Evolutionary conservation across 2,113 vertebrate genomes (phyloP).

Genomic region (Myodes glareolus): DNA sequence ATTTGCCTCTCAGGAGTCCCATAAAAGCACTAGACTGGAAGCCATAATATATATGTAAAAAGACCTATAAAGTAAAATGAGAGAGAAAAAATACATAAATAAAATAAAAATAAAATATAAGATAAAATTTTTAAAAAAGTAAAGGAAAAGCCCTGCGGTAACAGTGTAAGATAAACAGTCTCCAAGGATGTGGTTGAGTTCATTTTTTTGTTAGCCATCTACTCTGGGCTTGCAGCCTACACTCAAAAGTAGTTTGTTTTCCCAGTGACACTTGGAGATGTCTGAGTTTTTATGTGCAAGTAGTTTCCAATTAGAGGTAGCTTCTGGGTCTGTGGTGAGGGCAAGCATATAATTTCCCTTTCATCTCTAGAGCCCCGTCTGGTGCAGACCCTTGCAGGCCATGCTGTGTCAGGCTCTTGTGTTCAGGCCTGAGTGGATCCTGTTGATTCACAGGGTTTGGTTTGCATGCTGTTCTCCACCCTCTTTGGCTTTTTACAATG

Average conservation of each 20-base stretch:
- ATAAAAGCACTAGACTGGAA: background rate
- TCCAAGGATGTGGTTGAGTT: background rate
- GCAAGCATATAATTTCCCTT: no score
- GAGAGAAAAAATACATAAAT: background rate
- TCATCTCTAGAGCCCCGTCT: background rate
- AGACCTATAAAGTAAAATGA: background rate
- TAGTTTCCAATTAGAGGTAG: background rate
- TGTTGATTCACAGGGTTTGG: no score
- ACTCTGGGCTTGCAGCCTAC: no score
- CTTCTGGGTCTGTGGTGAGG: background rate
- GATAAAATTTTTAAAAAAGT: background rate
- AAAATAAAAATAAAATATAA: background rate
- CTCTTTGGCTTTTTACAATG: no score
- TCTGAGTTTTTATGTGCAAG: background rate
- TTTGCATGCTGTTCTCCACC: no score
- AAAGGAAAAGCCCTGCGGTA: background rate
- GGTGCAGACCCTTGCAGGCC: no score
- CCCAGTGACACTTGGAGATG: background rate
- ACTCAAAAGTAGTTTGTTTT: background rate
- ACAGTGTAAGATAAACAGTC: background rate
- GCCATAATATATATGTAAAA: background rate
- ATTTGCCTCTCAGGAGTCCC: background rate
- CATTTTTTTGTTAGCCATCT: background rate
- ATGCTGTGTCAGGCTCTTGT: no score
- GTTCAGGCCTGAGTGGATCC: no score